Percentiles rank a stretch among this genome's conserved stretches.
Conservation (phyloP, 1,140 invertebrate species). For the Lepidurus couesii region DNA sequence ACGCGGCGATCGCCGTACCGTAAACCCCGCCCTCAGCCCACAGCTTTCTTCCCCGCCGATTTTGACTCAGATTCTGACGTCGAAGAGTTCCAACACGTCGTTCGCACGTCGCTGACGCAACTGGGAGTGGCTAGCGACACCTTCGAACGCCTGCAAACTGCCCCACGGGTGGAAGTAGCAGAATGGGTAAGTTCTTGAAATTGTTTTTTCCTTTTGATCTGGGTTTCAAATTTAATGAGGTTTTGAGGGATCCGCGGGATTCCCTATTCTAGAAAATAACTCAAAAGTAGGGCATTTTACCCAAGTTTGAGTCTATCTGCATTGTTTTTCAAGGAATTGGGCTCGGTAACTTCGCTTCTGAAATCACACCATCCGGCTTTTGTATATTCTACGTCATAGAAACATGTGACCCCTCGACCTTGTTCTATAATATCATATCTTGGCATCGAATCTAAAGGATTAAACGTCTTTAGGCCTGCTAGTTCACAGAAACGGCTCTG, state of each 20-base stretch:
- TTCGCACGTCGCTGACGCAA: constrained; percentile 27
- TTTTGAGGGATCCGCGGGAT: too few species aligned
- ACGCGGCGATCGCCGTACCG: constrained; percentile 10
- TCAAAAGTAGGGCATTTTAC: too few species aligned
- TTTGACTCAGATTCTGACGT: constrained; percentile 60
- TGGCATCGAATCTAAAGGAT: neutral
- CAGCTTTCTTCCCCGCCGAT: constrained; percentile 35
- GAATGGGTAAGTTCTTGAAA: constrained; percentile 30
- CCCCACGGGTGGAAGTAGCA: constrained; percentile 29
- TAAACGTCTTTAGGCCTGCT: neutral
- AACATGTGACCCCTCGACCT: neutral
- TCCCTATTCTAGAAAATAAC: too few species aligned
- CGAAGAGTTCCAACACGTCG: constrained; percentile 46
- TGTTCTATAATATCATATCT: neutral
- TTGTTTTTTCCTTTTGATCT: too few species aligned
- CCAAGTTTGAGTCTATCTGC: too few species aligned
- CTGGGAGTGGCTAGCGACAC: constrained; percentile 26
- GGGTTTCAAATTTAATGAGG: too few species aligned
- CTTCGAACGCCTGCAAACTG: constrained; percentile 25
- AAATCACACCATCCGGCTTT: too few species aligned
- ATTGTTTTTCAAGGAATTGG: too few species aligned
- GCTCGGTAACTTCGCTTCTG: too few species aligned
- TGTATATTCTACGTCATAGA: neutral
- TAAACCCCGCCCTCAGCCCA: neutral
- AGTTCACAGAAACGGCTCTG: neutral